Evolutionary conservation across 2,797 vertebrate species (phyloP).

Genomic region (Dipus sagitta): DNA sequence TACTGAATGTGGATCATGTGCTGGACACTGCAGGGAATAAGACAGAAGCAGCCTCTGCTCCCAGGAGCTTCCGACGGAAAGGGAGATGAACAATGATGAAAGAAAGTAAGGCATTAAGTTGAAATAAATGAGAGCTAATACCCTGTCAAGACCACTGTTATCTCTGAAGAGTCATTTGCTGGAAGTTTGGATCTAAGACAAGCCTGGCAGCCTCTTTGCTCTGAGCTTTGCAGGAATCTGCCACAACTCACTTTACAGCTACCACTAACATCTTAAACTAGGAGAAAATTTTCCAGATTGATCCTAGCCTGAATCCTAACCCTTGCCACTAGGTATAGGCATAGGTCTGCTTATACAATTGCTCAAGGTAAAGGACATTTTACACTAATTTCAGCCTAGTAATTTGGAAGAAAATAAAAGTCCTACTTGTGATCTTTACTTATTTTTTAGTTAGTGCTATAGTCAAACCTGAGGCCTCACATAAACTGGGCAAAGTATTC

Average conservation of each 20-base stretch:
- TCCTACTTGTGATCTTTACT: background rate
- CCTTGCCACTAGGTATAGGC: background rate
- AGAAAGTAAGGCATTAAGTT: conserved; percentile 46
- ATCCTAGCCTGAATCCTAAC: background rate
- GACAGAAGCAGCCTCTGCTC: conserved; percentile 49
- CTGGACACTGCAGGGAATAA: conserved; percentile 31
- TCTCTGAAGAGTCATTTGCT: background rate
- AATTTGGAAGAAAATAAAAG: background rate
- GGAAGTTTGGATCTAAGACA: background rate
- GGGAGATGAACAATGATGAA: conserved; percentile 62
- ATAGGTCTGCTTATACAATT: background rate
- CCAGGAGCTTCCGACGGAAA: conserved; percentile 37
- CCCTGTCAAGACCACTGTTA: conserved; percentile 24
- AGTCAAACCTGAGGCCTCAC: background rate
- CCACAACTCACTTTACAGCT: background rate
- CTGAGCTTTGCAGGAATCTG: background rate
- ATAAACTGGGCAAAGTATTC: background rate
- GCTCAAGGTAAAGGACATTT: conserved; percentile 28
- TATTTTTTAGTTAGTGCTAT: background rate
- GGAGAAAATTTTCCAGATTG: conserved; percentile 10
- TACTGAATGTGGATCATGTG: conserved; percentile 33
- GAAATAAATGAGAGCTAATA: conserved; percentile 53
- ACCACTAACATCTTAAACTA: background rate
- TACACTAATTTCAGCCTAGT: conserved; percentile 6
- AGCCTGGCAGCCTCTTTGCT: background rate